Evolutionary conservation across 2,888 invertebrate genomes (phyloP).

Genomic region (Heliconius ethilla): DNA sequence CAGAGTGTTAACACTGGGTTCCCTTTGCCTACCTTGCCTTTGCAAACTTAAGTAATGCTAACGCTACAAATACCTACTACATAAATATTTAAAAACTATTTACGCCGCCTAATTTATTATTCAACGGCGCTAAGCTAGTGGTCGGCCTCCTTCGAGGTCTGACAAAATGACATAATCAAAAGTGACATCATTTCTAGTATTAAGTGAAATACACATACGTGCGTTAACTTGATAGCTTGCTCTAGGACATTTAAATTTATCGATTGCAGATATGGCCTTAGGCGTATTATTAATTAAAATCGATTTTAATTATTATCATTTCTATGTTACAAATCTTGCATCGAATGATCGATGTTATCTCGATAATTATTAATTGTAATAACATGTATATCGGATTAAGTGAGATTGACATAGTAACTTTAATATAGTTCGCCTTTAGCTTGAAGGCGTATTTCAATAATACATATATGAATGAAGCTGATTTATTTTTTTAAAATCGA

Average conservation of each 20-base stretch:
- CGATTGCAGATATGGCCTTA: conserved; percentile 1
- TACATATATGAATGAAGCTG: background rate
- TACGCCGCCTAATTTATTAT: conserved; percentile 47
- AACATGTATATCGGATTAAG: background rate
- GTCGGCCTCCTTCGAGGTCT: conserved; percentile 48
- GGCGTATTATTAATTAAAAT: conserved; percentile 5
- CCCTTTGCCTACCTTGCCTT: no score
- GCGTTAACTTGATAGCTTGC: conserved; percentile 33
- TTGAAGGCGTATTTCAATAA: background rate
- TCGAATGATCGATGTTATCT: background rate
- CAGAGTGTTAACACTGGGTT: no score
- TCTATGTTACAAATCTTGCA: background rate
- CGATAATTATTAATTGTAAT: background rate
- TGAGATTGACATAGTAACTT: background rate
- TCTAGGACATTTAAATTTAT: conserved; percentile 31
- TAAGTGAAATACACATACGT: conserved; percentile 40
- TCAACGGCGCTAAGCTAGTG: conserved; percentile 43
- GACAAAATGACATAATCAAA: conserved; percentile 46
- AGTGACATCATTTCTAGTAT: conserved; percentile 49
- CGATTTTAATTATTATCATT: background rate
- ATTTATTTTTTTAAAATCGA: background rate
- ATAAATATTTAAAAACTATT: conserved; percentile 4
- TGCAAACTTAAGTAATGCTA: no score
- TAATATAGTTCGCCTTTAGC: background rate
- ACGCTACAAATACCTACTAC: conserved; percentile 6